These are phyloP conservation scores for Chlamydotis undulata DNA, from an alignment of 2,113 vertebrate species.

Conservation along the genomic window DNA sequence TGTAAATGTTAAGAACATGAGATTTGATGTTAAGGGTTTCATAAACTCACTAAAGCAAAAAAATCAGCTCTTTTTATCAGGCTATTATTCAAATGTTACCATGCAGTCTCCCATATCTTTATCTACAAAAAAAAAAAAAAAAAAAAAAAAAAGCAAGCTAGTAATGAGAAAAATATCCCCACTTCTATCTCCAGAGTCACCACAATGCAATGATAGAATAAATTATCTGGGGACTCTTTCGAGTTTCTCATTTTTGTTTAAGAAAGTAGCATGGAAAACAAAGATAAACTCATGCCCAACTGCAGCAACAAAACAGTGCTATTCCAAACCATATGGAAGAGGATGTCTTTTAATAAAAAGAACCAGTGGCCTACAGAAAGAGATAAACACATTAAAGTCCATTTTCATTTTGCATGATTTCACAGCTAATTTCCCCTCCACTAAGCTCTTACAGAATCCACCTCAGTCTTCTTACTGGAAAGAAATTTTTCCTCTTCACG, in stretches of 20 bases:
- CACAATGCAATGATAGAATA: not conserved
- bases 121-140: not conserved
- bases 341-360: not conserved
- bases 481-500: not conserved
- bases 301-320: not conserved
- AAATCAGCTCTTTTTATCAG: not conserved
- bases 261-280: not conserved
- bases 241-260: not conserved
- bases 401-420: not conserved
- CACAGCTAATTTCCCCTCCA: not conserved
- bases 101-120: not conserved
- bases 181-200: not conserved
- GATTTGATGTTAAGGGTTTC: conserved; percentile 5
- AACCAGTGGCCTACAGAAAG: not conserved
- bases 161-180: not conserved
- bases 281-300: not conserved
- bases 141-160: not conserved
- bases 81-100: not conserved
- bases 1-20: not conserved
- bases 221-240: not conserved
- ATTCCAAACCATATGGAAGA: not conserved
- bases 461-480: not conserved
- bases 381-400: not conserved
- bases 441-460: not conserved
- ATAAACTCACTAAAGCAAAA: not conserved